Conservation (phyloP, 2,888 invertebrate species). For the Drepanosiphum platanoidis region DNA sequence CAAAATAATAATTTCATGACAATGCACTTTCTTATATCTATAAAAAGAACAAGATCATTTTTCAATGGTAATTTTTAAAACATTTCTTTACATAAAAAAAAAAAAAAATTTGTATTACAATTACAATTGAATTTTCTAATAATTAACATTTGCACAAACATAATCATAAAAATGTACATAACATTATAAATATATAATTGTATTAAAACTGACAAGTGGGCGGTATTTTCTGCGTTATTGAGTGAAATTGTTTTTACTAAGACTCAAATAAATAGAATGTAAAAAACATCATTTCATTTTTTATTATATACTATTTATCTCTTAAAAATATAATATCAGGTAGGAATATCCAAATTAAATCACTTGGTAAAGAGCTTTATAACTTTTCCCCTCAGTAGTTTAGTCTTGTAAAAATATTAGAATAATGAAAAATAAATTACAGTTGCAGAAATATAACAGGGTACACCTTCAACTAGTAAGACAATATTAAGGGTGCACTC, state of each 20-base stretch:
- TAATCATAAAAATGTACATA: constrained; percentile 59
- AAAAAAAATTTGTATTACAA: constrained; percentile 42
- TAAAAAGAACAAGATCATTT: constrained; percentile 60
- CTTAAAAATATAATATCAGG: constrained; percentile 46
- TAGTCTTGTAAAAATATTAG: constrained; percentile 13
- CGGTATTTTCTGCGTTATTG: constrained; percentile 30
- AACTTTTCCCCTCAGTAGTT: constrained; percentile 15
- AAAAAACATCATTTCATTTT: constrained; percentile 60
- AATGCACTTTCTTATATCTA: constrained; percentile 54
- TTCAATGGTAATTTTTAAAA: constrained; percentile 51
- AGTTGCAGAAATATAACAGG: constrained; percentile 24
- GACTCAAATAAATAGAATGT: constrained; percentile 55
- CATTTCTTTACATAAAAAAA: constrained; percentile 48
- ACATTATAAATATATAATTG: constrained; percentile 56
- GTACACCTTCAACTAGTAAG: constrained; percentile 29
- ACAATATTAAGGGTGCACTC: constrained; percentile 23
- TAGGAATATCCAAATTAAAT: constrained; percentile 55
- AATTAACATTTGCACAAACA: constrained; percentile 59
- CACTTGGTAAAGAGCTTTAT: constrained; percentile 34
- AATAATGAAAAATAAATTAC: constrained; percentile 25
- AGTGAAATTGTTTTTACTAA: constrained; percentile 46
- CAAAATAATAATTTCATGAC: constrained; percentile 50
- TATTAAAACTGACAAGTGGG: constrained; percentile 57
- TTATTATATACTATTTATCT: constrained; percentile 34
- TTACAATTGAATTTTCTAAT: constrained; percentile 52